Conservation (phyloP, 2,797 vertebrate genomes). For the Trichosurus vulpecula region DNA sequence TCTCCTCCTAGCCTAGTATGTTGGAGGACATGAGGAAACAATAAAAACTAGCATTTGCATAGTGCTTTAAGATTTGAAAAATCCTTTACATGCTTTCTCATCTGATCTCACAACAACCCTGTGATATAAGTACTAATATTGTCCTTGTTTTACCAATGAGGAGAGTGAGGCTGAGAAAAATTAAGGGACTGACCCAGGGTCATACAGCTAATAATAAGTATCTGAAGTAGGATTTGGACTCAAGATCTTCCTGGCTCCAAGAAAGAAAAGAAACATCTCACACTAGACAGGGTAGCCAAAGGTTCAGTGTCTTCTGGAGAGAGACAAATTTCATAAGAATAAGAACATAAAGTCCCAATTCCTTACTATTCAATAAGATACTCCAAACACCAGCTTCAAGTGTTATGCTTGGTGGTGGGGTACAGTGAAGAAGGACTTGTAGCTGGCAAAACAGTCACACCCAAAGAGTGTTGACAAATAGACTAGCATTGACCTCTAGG, state of each 20-base stretch:
- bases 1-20: not conserved
- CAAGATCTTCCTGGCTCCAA: not conserved
- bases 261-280: not conserved
- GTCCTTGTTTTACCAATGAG: not conserved
- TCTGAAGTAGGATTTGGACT: not conserved
- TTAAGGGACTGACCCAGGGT: no score
- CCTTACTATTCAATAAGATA: not conserved
- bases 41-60: not conserved
- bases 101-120: not conserved
- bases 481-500: not conserved
- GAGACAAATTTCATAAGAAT: no score
- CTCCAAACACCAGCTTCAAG: not conserved
- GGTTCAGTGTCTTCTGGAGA: not conserved
- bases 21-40: not conserved
- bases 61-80: not conserved
- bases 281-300: not conserved
- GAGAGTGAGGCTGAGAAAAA: not conserved
- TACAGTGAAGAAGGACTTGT: not conserved
- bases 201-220: no score
- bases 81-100: not conserved
- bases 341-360: not conserved
- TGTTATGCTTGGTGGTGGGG: not conserved
- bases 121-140: not conserved
- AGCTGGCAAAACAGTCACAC: not conserved
- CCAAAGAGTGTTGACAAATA: not conserved